Evolutionary conservation across 2,797 vertebrate species (phyloP), one percentile per base, ranked within the genome.

Genomic region (Meda fulgida): DNA sequence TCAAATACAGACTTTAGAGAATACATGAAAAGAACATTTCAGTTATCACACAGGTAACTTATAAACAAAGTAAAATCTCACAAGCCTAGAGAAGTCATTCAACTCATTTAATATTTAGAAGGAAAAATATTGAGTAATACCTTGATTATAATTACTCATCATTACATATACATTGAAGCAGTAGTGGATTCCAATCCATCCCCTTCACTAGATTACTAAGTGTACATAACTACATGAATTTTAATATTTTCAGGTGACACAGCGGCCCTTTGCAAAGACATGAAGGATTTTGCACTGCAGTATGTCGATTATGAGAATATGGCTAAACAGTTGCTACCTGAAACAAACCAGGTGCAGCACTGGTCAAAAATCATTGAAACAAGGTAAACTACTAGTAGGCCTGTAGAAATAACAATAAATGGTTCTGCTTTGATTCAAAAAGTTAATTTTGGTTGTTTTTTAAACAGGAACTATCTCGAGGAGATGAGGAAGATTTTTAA

Each of bases 291-390:
- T 80, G 88, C 94, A 16, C 91, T 94, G 7, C 95, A 96, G 85
- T 96, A 96, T 88, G 92, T 96, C 19, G 92, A 96, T 91, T 96
- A 95, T 75, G 71, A 92, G 87, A 94, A 94, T 89, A 95, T 96
- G 93, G 95, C 95, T 0, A 96, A 95, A 87, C 94, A 95, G 89
- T 93, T 96, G 75, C 93, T 96, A 87, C 95, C 95, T 0, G 93
- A 95, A 69, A 94, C 90, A 0, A 96, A 96, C 72, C 95, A 95
- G 26, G 95, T 96, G 43, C 95, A 96, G 66, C 95, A 96, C 90
- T 96, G 95, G 95, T 96, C 95, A 83, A 96, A 96, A 90, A 95
- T 96, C 26, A 96, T 96, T 69, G 95, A 96, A 89, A 95, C 95
- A 2, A 96, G 94, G 95, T 96, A 93, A 85, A 0, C 85, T 78